phyloP scores from a whole-genome alignment of 2,797 vertebrate genomes.

The Tenualosa ilisha region DNA sequence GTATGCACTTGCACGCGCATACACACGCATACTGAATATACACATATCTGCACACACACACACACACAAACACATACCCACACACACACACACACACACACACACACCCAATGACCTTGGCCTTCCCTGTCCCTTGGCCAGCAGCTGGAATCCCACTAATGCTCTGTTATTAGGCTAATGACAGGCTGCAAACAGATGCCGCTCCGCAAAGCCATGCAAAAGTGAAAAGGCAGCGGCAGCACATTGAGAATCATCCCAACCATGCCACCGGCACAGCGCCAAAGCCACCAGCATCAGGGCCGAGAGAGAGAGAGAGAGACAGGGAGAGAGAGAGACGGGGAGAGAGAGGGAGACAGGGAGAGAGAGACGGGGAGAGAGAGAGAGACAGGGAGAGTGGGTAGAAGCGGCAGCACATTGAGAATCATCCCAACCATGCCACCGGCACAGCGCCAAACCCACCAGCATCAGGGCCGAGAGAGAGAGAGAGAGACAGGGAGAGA shows the following conservation, averaged over 20 bases:
- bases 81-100: conserved; percentile 15
- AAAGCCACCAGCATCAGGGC: neutral
- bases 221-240: neutral
- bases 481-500: neutral
- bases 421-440: too few species aligned
- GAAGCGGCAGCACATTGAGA: too few species aligned
- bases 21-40: neutral
- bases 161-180: conserved; percentile 26
- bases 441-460: too few species aligned
- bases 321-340: neutral
- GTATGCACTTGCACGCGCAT: neutral
- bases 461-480: too few species aligned
- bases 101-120: conserved; percentile 13
- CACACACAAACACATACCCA: neutral
- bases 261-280: neutral
- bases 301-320: neutral
- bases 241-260: neutral
- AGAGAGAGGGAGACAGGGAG: neutral
- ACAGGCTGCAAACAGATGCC: conserved; percentile 21
- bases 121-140: neutral
- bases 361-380: neutral
- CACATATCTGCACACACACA: neutral
- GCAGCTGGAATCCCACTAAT: conserved; percentile 7
- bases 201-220: neutral
- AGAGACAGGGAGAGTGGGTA: neutral